A percentile compares a stretch with the other conserved stretches of the same genome.
Evolutionary conservation across 2,888 invertebrate genomes (phyloP).

Genomic region (Dexiosoma caninum): DNA sequence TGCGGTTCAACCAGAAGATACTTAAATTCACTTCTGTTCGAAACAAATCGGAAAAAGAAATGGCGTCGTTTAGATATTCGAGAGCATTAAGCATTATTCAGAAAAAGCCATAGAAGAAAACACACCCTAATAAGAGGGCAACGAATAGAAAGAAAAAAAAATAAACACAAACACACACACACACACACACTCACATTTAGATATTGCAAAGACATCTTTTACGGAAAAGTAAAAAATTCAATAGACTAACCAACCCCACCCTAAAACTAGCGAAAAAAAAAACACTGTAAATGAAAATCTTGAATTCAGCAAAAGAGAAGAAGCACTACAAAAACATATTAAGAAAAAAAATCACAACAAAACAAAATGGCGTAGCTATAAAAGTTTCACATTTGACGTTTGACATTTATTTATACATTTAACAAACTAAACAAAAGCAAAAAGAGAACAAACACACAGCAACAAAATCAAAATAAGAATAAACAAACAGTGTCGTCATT

Average conservation of each 20-base stretch:
- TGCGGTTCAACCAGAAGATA: constrained; percentile 35
- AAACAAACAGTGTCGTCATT: constrained; percentile 24
- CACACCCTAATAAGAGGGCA: constrained; percentile 51
- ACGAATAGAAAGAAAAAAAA: not conserved
- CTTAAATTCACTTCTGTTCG: not conserved
- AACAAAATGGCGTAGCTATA: constrained; percentile 59
- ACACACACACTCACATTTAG: too few species aligned
- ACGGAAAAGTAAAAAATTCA: not conserved
- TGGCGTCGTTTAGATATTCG: constrained; percentile 60
- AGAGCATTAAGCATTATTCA: constrained; percentile 18
- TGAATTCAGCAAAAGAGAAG: not conserved
- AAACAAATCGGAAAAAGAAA: constrained; percentile 24
- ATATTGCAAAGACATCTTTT: constrained; percentile 39
- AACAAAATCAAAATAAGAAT: constrained; percentile 17
- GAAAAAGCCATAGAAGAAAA: constrained; percentile 38
- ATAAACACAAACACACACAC: too few species aligned
- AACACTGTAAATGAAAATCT: constrained; percentile 27
- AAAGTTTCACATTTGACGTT: constrained; percentile 42
- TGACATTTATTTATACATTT: constrained; percentile 52
- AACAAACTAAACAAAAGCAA: not conserved
- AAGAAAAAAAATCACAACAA: constrained; percentile 32
- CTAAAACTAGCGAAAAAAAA: constrained; percentile 24
- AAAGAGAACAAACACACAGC: not conserved
- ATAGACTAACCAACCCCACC: constrained; percentile 42
- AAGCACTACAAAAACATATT: not conserved